Evolutionary conservation across 2,797 vertebrate genomes (phyloP), one percentile per base, ranked within the genome.

Genomic region (Sebastes itinus): DNA sequence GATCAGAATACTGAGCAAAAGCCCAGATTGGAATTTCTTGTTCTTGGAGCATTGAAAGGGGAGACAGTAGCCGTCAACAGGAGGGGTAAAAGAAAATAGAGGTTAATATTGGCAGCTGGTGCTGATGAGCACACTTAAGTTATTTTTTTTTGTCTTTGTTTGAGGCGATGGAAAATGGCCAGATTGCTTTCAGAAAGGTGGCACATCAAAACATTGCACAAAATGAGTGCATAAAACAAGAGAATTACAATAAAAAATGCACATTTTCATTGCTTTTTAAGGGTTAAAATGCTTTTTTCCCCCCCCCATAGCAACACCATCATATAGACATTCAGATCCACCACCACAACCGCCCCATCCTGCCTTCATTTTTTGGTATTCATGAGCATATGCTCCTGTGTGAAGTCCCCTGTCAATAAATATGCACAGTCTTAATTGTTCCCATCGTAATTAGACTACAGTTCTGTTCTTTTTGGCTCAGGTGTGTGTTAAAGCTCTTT

Each of bases 1-100:
- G 95, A 95, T 94, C 94, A 85, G 95, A 96, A 96, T 96, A 95
- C 92, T 92, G 95, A 96, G 92, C 91, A 42, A 89, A 90, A 90
- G 81, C 90, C 81, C 84, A 91, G 94, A 95, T 94, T 95, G 94
- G 93, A 95, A 94, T 93, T 94, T 87, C 94, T 95, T 95, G 92
- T 95, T 94, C 92, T 91, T 83, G 80, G 87, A 90, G 82, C 85
- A 81, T 54, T 87, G 89, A 89, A 87, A 90, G 38, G 77, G 23
- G 70, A 88, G 83, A 86, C 80, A 38, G 77, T 84, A 72, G 74
- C 81, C 85, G 86, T 90, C 83, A 89, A 89, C 84, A 85, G 62
- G 55, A 69, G 35, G 54, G 72, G 70, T 81, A 65, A 68, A 59
- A 77, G 55, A 30, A n/a, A 66, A 63, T 14, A 20, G 35, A 61